phyloP scores from a whole-genome alignment of 1,140 invertebrate genomes.

The Saccostrea echinata region DNA sequence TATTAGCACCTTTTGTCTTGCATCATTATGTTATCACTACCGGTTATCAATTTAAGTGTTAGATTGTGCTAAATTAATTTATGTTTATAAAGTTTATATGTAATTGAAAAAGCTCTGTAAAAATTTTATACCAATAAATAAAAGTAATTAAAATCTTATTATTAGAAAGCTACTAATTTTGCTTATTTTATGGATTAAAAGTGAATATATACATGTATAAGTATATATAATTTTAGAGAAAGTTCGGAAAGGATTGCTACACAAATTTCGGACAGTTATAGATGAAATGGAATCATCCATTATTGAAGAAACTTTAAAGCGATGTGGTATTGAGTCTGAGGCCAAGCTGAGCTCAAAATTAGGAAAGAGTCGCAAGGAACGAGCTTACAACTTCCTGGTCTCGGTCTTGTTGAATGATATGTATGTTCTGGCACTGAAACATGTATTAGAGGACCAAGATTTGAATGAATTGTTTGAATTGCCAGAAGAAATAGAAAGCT shows the following conservation, averaged over 20 bases:
- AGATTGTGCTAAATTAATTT: too few species aligned
- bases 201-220: too few species aligned
- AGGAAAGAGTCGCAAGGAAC: slow-evolving; percentile 2
- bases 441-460: neutral
- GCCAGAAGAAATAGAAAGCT: neutral
- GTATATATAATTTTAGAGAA: slow-evolving; percentile 16
- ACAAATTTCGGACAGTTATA: neutral
- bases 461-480: neutral
- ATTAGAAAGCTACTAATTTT: too few species aligned
- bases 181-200: too few species aligned
- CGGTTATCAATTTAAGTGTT: too few species aligned
- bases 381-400: neutral
- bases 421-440: neutral
- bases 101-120: too few species aligned
- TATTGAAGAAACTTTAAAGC: neutral
- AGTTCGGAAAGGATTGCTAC: neutral
- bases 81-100: too few species aligned
- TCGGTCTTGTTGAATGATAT: neutral
- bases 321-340: neutral
- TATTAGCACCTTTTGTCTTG: too few species aligned
- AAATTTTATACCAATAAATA: too few species aligned
- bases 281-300: slow-evolving; percentile 17
- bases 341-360: neutral
- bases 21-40: too few species aligned
- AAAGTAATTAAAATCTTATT: too few species aligned